Conservation (phyloP, 1,140 invertebrate genomes). For the Cydia splendana region DNA sequence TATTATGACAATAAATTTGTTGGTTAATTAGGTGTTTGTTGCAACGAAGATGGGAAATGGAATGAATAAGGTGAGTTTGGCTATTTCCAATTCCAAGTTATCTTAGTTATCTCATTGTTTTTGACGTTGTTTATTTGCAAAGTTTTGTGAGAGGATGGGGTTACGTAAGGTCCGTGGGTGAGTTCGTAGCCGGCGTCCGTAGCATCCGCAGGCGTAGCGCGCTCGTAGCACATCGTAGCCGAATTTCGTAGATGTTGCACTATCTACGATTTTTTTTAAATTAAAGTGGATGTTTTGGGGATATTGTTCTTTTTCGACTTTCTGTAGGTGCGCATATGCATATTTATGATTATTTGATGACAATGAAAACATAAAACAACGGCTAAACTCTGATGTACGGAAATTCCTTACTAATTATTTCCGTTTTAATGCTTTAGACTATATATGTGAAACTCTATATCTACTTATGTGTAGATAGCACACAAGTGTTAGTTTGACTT, state of each 20-base stretch:
- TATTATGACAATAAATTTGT: conserved; percentile 55
- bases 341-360: too few relatives aligned
- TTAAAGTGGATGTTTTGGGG: neutral
- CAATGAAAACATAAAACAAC: too few relatives aligned
- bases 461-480: too few relatives aligned
- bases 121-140: conserved; percentile 15
- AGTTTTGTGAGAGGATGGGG: conserved; percentile 20
- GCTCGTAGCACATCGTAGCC: neutral
- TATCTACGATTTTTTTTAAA: neutral
- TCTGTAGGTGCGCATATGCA: too few relatives aligned
- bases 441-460: too few relatives aligned
- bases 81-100: conserved; percentile 25
- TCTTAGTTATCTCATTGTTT: neutral
- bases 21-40: conserved; percentile 42
- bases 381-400: too few relatives aligned
- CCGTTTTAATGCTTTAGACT: too few relatives aligned
- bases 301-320: too few relatives aligned
- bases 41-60: conserved; percentile 85
- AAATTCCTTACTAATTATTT: too few relatives aligned
- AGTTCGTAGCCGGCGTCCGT: conserved; percentile 24
- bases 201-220: conserved; percentile 12
- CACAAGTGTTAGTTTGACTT: too few relatives aligned
- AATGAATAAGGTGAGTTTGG: conserved; percentile 86
- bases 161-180: conserved; percentile 18
- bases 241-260: neutral